These are phyloP conservation scores for Phacellophora camtschatica DNA, from an alignment of 30 jellyfish, hydroid and myxozoan genomes.

Conservation along the genomic window DNA sequence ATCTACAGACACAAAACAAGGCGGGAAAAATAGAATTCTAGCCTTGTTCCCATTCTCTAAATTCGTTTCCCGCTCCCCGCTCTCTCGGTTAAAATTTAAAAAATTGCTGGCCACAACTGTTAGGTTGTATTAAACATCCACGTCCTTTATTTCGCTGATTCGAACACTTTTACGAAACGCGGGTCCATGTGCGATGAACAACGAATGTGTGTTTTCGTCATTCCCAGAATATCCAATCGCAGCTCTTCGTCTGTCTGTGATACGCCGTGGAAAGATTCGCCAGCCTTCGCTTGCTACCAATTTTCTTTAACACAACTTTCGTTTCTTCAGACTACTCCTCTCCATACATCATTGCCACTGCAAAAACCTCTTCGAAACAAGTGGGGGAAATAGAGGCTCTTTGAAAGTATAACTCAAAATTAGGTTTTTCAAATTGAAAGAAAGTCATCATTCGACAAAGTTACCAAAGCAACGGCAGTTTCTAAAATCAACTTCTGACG, in stretches of 20 bases:
- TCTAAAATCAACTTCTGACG: no score
- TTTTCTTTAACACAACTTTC: slow-evolving; percentile 22
- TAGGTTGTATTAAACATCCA: slow-evolving; percentile 91
- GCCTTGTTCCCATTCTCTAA: no score
- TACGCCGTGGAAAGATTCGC: slow-evolving; percentile 84
- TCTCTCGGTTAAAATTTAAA: no score
- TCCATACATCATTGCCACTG: slow-evolving; percentile 64
- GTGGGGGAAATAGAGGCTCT: no score
- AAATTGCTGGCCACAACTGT: no score
- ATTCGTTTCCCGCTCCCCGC: no score
- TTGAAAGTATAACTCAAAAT: no score
- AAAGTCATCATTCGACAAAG: no score
- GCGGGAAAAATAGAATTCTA: no score
- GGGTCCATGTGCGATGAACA: slow-evolving; percentile 95
- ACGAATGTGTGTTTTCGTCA: slow-evolving; percentile 65
- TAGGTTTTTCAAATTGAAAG: no score
- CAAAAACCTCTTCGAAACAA: slow-evolving; percentile 90
- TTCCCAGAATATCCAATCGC: slow-evolving; percentile 79
- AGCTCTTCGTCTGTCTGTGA: slow-evolving; percentile 82
- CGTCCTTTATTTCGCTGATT: slow-evolving; percentile 53
- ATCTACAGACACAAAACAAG: no score
- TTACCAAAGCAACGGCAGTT: no score
- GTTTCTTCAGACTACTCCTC: slow-evolving; percentile 53
- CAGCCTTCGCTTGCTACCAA: slow-evolving; percentile 93
- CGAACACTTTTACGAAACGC: slow-evolving; percentile 69